Conservation (phyloP, 1,140 invertebrate species). For the Pararge aegeria region DNA sequence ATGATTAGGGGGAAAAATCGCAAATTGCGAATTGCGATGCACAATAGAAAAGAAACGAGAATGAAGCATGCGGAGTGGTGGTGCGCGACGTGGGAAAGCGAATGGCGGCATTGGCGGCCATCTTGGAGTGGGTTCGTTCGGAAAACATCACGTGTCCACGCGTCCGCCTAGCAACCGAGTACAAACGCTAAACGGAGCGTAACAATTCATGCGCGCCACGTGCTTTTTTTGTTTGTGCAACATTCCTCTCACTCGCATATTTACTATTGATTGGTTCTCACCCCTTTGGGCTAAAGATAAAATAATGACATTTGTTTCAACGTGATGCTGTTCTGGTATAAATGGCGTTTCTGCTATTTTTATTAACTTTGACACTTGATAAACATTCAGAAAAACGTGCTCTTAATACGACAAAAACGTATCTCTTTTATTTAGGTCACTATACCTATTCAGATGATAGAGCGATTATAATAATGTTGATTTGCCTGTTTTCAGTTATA, state of each 20-base stretch:
- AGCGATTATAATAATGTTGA: too few species aligned
- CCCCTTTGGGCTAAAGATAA: slow-evolving; percentile 32
- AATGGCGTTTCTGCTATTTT: too few species aligned
- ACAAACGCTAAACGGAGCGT: slow-evolving; percentile 67
- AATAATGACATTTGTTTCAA: slow-evolving; percentile 7
- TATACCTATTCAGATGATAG: too few species aligned
- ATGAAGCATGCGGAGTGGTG: slow-evolving; percentile 66
- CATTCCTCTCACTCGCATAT: slow-evolving; percentile 51
- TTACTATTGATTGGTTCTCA: slow-evolving; percentile 40
- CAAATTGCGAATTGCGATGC: slow-evolving; percentile 55
- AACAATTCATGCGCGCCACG: slow-evolving; percentile 71
- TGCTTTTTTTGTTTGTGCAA: slow-evolving; percentile 69
- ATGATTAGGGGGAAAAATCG: slow-evolving; percentile 41
- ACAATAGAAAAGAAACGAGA: slow-evolving; percentile 71
- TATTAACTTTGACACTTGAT: too few species aligned
- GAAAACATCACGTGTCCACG: slow-evolving; percentile 68
- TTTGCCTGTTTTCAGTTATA: too few species aligned
- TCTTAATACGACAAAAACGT: too few species aligned
- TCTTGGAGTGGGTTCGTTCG: slow-evolving; percentile 66
- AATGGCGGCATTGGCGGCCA: slow-evolving; percentile 72
- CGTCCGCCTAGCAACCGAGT: slow-evolving; percentile 72
- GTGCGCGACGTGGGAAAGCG: slow-evolving; percentile 76
- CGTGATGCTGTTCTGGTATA: too few species aligned
- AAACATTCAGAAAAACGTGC: too few species aligned
- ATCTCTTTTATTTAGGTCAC: too few species aligned